A percentile compares a stretch with the other conserved stretches of the same genome.
Conservation (phyloP, 2,888 invertebrate genomes). For the Laspeyria flexula region DNA sequence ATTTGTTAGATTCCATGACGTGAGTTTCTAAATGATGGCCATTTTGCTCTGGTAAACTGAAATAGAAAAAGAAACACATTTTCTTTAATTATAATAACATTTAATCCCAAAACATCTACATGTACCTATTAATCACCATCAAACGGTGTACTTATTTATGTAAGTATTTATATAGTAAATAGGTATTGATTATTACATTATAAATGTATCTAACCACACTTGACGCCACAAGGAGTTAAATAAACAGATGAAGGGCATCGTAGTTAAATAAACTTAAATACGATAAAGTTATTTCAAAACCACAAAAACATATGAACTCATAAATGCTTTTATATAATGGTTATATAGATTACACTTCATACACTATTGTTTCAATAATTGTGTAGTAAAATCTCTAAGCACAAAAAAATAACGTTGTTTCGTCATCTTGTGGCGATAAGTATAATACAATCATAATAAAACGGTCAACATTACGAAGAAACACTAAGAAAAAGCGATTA, state of each 20-base stretch:
- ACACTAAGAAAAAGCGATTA: constrained; percentile 5
- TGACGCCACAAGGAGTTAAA: background rate
- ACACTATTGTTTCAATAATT: too few relatives aligned
- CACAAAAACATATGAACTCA: background rate
- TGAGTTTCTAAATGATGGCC: too few relatives aligned
- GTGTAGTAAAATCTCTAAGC: background rate
- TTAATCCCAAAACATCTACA: constrained; percentile 45
- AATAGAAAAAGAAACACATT: too few relatives aligned
- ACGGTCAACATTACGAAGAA: background rate
- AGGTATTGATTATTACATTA: constrained; percentile 22
- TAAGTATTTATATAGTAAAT: constrained; percentile 18
- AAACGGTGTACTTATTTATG: constrained; percentile 30
- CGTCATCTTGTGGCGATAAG: background rate
- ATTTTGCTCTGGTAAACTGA: too few relatives aligned
- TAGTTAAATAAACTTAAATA: background rate
- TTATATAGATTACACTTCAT: background rate
- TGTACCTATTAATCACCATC: constrained; percentile 27
- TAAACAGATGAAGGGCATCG: background rate
- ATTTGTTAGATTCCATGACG: too few relatives aligned
- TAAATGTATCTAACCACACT: constrained; percentile 16
- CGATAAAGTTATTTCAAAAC: background rate
- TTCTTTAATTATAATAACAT: constrained; percentile 11
- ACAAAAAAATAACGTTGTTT: background rate
- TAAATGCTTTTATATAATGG: background rate
- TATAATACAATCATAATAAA: background rate